These are phyloP conservation scores for Epinephelus malabaricus DNA, from an alignment of 2,797 vertebrate genomes.

Conservation along the genomic window DNA sequence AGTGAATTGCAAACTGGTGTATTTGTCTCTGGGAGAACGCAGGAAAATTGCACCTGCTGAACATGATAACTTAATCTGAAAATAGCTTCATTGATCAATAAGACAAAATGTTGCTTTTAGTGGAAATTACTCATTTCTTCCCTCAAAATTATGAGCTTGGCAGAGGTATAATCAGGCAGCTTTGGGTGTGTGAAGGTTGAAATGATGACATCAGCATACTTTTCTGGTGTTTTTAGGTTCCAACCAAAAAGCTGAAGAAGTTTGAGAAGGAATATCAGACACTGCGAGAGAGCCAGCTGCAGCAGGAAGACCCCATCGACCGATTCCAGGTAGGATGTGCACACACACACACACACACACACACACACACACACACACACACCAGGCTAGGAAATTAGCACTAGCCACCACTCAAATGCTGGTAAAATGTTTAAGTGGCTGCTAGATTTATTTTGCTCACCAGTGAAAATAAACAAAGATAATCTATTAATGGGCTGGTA, in stretches of 20 bases:
- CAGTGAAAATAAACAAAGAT: too few species aligned
- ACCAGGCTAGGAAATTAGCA: background rate
- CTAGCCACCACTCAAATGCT: too few species aligned
- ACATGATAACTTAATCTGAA: background rate
- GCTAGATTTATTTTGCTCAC: too few species aligned
- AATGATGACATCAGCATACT: background rate
- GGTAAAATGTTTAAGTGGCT: too few species aligned
- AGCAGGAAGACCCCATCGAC: constrained; percentile 98
- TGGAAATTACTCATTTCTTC: background rate
- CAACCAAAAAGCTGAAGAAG: constrained; percentile 99
- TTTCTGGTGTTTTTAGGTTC: constrained; percentile 87
- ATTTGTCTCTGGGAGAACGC: background rate
- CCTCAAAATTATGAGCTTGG: background rate
- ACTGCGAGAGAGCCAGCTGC: constrained; percentile 94
- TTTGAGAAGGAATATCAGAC: constrained; percentile 98
- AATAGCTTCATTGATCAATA: background rate
- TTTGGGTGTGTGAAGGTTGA: background rate
- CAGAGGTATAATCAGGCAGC: background rate
- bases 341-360: background rate
- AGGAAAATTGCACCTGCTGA: background rate
- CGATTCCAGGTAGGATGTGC: constrained; percentile 88
- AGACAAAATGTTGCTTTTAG: background rate
- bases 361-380: background rate
- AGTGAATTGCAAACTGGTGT: background rate
- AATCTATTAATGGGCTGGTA: too few species aligned